Evolutionary conservation across 2,888 invertebrate genomes (phyloP).

Genomic region (Agrochola lota): DNA sequence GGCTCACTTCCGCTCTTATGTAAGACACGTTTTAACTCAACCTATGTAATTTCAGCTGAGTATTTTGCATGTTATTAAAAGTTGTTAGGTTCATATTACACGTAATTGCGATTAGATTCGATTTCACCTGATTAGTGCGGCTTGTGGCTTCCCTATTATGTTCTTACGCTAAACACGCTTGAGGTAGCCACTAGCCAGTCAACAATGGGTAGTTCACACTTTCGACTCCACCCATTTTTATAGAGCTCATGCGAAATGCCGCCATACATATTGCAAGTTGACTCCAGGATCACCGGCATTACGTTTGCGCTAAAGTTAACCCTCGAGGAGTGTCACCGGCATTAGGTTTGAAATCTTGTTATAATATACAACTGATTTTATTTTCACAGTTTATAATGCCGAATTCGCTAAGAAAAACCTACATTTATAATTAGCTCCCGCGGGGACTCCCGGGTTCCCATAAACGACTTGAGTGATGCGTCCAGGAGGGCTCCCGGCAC

Average conservation of each 20-base stretch:
- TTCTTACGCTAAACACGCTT: slow-evolving; percentile 1
- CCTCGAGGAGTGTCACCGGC: no score
- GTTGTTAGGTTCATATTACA: slow-evolving; percentile 39
- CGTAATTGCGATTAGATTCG: slow-evolving; percentile 43
- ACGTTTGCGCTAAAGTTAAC: no score
- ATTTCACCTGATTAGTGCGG: slow-evolving; percentile 38
- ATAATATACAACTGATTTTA: no score
- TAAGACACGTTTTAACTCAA: slow-evolving; percentile 47
- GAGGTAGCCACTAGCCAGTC: slow-evolving; percentile 14
- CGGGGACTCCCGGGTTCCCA: no score
- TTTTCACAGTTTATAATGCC: no score
- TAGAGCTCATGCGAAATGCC: no score
- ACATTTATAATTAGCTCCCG: no score
- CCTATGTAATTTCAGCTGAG: slow-evolving; percentile 45
- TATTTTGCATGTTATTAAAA: slow-evolving; percentile 56
- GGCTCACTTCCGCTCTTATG: slow-evolving; percentile 60
- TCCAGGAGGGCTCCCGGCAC: not conserved
- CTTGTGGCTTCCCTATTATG: slow-evolving; percentile 34
- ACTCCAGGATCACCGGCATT: no score
- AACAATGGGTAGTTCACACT: slow-evolving; percentile 9
- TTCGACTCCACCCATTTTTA: no score
- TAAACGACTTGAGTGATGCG: not conserved
- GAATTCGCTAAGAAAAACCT: no score
- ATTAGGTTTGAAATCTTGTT: no score
- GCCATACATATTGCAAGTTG: no score